Evolutionary conservation across 2,888 invertebrate species (phyloP).

Genomic region (Apomyelois bistriatella): DNA sequence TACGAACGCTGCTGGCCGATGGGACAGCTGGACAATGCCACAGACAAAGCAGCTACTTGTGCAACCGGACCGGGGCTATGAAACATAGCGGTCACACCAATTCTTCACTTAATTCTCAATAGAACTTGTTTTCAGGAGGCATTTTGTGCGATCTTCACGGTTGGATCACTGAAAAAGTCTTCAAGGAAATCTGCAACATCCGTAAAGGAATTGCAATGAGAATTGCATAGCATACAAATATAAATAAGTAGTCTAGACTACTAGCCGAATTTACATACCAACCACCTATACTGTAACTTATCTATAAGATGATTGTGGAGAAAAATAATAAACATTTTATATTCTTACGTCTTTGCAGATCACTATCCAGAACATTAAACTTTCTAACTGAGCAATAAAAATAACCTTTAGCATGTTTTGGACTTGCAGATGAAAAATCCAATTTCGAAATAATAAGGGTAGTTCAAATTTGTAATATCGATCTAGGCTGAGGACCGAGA

Average conservation of each 20-base stretch:
- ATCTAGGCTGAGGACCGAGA: too few species aligned
- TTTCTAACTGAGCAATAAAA: too few species aligned
- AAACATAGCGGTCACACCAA: conserved; percentile 62
- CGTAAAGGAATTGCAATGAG: conserved; percentile 2
- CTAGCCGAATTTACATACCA: too few species aligned
- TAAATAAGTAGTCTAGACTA: not conserved
- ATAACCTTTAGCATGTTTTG: too few species aligned
- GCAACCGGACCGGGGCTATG: conserved; percentile 61
- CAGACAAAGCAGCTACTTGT: conserved; percentile 70
- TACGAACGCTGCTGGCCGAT: conserved; percentile 53
- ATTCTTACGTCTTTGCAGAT: too few species aligned
- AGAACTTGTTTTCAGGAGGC: conserved; percentile 48
- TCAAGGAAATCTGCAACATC: conserved; percentile 29
- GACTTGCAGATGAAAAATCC: too few species aligned
- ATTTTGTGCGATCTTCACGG: conserved; percentile 39
- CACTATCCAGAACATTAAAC: too few species aligned
- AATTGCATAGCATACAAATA: not conserved
- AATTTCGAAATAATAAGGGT: too few species aligned
- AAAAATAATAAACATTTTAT: too few species aligned
- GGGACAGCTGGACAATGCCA: conserved; percentile 72
- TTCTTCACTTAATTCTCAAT: conserved; percentile 47
- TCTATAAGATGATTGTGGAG: too few species aligned
- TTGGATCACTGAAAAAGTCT: conserved; percentile 29
- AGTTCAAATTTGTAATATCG: too few species aligned
- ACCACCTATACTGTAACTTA: too few species aligned